phyloP scores from a whole-genome alignment of 2,888 invertebrate species.

The Papilio demoleus region DNA sequence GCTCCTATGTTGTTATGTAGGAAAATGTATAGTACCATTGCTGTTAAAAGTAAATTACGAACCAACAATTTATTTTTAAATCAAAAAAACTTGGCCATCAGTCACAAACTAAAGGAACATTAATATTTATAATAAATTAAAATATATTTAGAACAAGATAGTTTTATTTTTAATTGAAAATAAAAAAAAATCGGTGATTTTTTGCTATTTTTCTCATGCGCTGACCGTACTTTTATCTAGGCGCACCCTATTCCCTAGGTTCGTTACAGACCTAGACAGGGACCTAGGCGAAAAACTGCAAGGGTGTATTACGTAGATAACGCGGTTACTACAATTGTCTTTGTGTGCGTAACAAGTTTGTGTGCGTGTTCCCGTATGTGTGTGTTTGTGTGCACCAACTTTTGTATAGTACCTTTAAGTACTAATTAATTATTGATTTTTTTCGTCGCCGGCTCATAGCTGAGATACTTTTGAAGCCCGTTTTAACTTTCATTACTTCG shows the following conservation, averaged over 20 bases:
- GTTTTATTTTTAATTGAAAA: too few species aligned
- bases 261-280: constrained; percentile 72
- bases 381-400: constrained; percentile 39
- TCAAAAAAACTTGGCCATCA: background rate
- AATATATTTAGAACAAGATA: too few species aligned
- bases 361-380: constrained; percentile 38
- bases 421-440: constrained; percentile 42
- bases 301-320: constrained; percentile 66
- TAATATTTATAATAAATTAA: too few species aligned
- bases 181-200: background rate
- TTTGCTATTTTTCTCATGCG: constrained; percentile 48
- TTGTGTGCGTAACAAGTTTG: constrained; percentile 36
- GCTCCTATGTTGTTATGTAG: background rate
- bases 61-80: too few species aligned
- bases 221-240: constrained; percentile 73
- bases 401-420: constrained; percentile 40
- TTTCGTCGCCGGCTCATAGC: constrained; percentile 24
- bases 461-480: constrained; percentile 24
- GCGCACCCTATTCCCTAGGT: constrained; percentile 76
- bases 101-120: too few species aligned
- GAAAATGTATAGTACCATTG: background rate
- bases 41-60: too few species aligned
- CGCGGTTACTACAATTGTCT: constrained; percentile 46
- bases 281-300: constrained; percentile 78
- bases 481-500: constrained; percentile 5